phyloP scores from a whole-genome alignment of 1,140 invertebrate species.

The Hyphantria cunea region DNA sequence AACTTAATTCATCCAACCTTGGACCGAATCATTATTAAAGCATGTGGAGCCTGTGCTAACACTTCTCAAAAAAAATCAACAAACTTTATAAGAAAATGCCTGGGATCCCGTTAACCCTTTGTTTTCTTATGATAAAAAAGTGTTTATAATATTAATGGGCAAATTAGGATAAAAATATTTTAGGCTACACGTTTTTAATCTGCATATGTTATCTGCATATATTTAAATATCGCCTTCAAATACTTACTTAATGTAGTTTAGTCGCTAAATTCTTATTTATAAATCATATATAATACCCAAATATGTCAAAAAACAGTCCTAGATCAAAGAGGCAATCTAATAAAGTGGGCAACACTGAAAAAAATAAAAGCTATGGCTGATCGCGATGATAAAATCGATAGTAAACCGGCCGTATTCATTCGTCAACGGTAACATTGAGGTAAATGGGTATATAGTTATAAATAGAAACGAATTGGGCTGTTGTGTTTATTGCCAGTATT shows the following conservation, averaged over 20 bases:
- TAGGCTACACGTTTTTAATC: too few species aligned
- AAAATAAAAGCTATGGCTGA: background rate
- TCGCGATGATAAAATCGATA: constrained; percentile 3
- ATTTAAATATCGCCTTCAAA: too few species aligned
- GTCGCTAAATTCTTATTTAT: too few species aligned
- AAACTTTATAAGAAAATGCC: too few species aligned
- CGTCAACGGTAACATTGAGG: background rate
- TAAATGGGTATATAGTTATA: background rate
- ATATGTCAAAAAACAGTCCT: background rate
- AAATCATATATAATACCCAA: background rate
- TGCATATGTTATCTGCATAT: too few species aligned
- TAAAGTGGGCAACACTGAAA: background rate
- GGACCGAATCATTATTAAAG: background rate
- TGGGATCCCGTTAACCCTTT: too few species aligned
- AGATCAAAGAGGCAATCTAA: background rate
- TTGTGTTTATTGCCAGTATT: background rate
- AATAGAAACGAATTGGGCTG: background rate
- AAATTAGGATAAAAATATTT: too few species aligned
- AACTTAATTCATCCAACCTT: background rate
- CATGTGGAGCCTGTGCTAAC: background rate
- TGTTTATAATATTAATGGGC: too few species aligned
- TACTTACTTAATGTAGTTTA: too few species aligned
- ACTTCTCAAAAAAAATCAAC: too few species aligned
- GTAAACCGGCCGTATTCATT: background rate
- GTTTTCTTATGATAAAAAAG: too few species aligned